phyloP scores from a whole-genome alignment of 2,797 vertebrate genomes.

The Fistularia tabacaria region DNA sequence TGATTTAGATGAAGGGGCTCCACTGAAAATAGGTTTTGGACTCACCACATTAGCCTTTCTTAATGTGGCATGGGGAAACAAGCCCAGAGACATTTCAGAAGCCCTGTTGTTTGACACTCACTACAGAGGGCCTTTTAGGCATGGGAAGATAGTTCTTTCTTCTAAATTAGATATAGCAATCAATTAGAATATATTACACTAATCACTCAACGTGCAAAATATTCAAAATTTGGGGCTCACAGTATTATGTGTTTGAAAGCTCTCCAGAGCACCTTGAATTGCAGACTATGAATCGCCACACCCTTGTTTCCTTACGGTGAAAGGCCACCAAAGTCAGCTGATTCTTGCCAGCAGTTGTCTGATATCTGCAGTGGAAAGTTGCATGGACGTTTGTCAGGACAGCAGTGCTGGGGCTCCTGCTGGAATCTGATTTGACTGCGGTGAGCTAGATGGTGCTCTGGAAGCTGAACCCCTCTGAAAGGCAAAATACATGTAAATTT shows the following conservation, averaged over 20 bases:
- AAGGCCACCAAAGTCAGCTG: slow-evolving; percentile 47
- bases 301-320: slow-evolving; percentile 60
- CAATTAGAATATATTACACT: slow-evolving; percentile 46
- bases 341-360: slow-evolving; percentile 64
- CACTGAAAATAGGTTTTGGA: slow-evolving; percentile 42
- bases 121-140: slow-evolving; percentile 13
- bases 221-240: slow-evolving; percentile 44
- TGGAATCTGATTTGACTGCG: slow-evolving; percentile 50
- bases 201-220: slow-evolving; percentile 40
- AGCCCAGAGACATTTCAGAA: slow-evolving; percentile 42
- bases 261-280: slow-evolving; percentile 51
- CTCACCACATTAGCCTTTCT: slow-evolving; percentile 49
- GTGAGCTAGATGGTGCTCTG: slow-evolving; percentile 53
- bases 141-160: slow-evolving; percentile 38
- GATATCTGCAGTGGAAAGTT: slow-evolving; percentile 65
- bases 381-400: slow-evolving; percentile 67
- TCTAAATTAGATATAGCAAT: slow-evolving; percentile 45
- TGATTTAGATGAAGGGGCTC: slow-evolving; percentile 45
- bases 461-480: slow-evolving; percentile 52
- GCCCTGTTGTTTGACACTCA: slow-evolving; percentile 25
- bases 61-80: slow-evolving; percentile 49
- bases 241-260: slow-evolving; percentile 44
- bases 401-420: slow-evolving; percentile 45
- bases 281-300: slow-evolving; percentile 48
- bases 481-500: slow-evolving; percentile 62